A percentile compares a stretch with the other conserved stretches of the same genome.
phyloP scores from a whole-genome alignment of 2,113 vertebrate species.

The Orcinus orca region DNA sequence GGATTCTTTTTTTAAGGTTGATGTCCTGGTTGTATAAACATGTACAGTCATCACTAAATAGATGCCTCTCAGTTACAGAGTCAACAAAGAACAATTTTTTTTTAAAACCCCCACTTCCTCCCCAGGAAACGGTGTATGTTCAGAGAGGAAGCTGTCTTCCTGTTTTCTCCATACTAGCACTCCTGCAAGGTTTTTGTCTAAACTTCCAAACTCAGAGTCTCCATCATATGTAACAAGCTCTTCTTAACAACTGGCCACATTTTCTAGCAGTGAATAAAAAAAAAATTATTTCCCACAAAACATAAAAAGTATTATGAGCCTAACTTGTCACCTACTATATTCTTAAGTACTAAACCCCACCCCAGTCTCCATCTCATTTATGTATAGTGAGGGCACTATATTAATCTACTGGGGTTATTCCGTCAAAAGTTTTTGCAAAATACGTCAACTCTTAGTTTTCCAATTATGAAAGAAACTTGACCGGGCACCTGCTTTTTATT shows the following conservation, averaged over 20 bases:
- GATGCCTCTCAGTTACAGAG: slow-evolving; percentile 83
- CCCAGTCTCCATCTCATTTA: slow-evolving; percentile 11
- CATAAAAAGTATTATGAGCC: slow-evolving; percentile 71
- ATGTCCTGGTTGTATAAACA: slow-evolving; percentile 78
- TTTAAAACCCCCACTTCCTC: slow-evolving; percentile 83
- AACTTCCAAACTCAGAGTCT: slow-evolving; percentile 76
- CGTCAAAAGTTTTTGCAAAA: slow-evolving; percentile 66
- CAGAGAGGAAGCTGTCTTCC: slow-evolving; percentile 93
- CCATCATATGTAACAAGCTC: slow-evolving; percentile 85
- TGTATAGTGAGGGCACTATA: slow-evolving; percentile 42
- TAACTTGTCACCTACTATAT: slow-evolving; percentile 48
- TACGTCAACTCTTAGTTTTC: slow-evolving; percentile 44
- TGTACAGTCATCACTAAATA: slow-evolving; percentile 84
- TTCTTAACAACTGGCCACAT: slow-evolving; percentile 87
- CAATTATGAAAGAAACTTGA: slow-evolving; percentile 58
- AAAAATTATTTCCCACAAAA: slow-evolving; percentile 77
- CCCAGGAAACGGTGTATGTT: slow-evolving; percentile 90
- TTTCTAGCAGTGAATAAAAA: slow-evolving; percentile 70
- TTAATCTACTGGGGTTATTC: slow-evolving; percentile 3
- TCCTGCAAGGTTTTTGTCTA: slow-evolving; percentile 82
- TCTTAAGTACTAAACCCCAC: neutral
- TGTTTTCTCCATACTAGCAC: slow-evolving; percentile 92
- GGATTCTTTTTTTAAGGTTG: slow-evolving; percentile 42
- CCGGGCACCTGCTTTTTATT: slow-evolving; percentile 69
- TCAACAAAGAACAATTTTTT: slow-evolving; percentile 82